Base-by-base conservation (phyloP, 2,113 vertebrate genomes). In the Tychaedon coryphoeus region DNA sequence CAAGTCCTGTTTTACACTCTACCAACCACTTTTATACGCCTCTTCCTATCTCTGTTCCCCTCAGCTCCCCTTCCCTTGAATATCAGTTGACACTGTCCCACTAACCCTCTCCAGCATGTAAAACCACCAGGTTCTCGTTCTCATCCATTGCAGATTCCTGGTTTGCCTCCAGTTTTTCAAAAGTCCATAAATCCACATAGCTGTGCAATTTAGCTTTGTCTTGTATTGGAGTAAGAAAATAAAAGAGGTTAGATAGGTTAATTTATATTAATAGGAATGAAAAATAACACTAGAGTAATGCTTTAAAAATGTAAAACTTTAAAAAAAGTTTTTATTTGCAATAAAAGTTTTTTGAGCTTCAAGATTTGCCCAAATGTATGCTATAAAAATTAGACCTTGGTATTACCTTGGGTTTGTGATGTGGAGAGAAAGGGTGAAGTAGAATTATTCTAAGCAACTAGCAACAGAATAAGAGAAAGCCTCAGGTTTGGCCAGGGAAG, bases 21-120 rank as follows among this genome's bases (percentile, higher is more conserved):
- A 47, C 3, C 16, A 34, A 28, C 2, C 8, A 5, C 14, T 54
- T 50, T 60, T 48, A 29, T 11, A 56, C 4, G 3, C 14, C 7
- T 72, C 3, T 24, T 2, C 8, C 1, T 1, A 4, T 12, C 7
- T 72, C 40, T 42, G 15, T 20, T 51, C 1, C 10, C 3, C 2
- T 0, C 10, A 34, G 7, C 3, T 57, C 4, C 7, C 3, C 24
- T 70, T 42, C 5, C 26, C 24, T 12, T 57, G 18, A 16, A 15
- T 31, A 43, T 28, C 23, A 56, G 14, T 16, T 70, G 29, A 5
- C 12, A 17, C 17, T 36, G 12, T 47, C 56, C 6, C 17, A 56
- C 19, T 0, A 5, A 69, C 12, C 1, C 25, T 8, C 26, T 47
- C 19, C 19, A 51, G 12, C 8, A 42, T 9, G 6, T 8, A 19